phyloP scores from a whole-genome alignment of 2,797 vertebrate genomes.

The Rachycentron canadum region DNA sequence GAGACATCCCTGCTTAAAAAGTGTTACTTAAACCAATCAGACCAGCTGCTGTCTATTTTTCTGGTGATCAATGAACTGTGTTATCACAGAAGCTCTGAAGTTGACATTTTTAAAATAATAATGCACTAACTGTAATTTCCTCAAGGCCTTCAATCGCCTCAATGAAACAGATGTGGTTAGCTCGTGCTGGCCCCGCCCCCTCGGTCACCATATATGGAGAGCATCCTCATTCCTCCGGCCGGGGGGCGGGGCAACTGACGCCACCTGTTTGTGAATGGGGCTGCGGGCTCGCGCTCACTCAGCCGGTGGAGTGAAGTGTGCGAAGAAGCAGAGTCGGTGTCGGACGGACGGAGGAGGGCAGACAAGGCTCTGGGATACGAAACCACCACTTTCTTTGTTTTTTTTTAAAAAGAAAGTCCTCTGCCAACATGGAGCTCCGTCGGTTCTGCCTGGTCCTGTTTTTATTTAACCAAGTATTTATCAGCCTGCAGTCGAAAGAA shows the following conservation, averaged over 20 bases:
- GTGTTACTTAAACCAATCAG: too few species aligned
- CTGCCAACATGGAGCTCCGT: slow-evolving; percentile 78
- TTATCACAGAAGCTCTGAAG: too few species aligned
- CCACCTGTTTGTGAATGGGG: slow-evolving; percentile 85
- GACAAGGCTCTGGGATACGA: slow-evolving; percentile 2
- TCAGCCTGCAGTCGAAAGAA: slow-evolving; percentile 83
- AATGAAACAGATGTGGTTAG: slow-evolving; percentile 72
- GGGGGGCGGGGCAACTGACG: slow-evolving; percentile 75
- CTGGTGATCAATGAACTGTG: background rate
- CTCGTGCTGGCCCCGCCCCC: slow-evolving; percentile 45
- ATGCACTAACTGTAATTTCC: background rate
- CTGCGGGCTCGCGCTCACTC: slow-evolving; percentile 47
- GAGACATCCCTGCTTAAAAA: too few species aligned
- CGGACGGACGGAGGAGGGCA: slow-evolving; percentile 30
- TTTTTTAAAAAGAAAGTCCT: slow-evolving; percentile 15
- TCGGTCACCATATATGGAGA: slow-evolving; percentile 61
- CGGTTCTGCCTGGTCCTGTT: slow-evolving; percentile 64
- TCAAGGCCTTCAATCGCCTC: slow-evolving; percentile 5
- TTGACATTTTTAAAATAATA: background rate
- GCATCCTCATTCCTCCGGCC: slow-evolving; percentile 74
- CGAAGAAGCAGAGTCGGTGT: background rate
- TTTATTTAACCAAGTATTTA: slow-evolving; percentile 77
- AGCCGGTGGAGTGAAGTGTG: slow-evolving; percentile 43
- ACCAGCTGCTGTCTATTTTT: background rate
- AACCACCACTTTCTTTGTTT: slow-evolving; percentile 19